phyloP scores from a whole-genome alignment of 2,797 vertebrate species.

The Phoeniculus purpureus region DNA sequence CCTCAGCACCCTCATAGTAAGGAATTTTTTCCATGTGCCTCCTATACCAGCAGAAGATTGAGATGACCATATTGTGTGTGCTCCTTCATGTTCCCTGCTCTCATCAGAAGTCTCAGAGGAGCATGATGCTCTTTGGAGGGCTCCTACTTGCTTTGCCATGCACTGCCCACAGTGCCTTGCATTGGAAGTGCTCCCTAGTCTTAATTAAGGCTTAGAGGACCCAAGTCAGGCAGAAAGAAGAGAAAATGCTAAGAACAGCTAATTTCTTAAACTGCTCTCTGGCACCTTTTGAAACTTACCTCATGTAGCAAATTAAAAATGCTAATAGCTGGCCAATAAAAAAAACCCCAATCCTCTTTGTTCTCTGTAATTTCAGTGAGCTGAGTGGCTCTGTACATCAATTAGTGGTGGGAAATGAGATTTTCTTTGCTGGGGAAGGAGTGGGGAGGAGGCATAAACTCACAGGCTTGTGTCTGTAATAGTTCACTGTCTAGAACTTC shows the following conservation, averaged over 20 bases:
- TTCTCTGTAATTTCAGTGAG: conserved; percentile 51
- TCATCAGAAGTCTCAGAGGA: neutral
- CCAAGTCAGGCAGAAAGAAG: conserved; percentile 31
- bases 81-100: neutral
- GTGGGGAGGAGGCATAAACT: neutral
- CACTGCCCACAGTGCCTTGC: neutral
- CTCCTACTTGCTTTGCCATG: neutral
- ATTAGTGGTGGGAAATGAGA: conserved; percentile 46
- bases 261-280: conserved; percentile 69
- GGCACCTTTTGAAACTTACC: conserved; percentile 70
- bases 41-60: fast-evolving
- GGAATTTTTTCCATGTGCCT: neutral
- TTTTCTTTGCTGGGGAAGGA: conserved; percentile 19
- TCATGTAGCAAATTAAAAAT: conserved; percentile 74
- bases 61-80: neutral
- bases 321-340: conserved; percentile 62
- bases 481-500: neutral
- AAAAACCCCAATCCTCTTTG: fast-evolving
- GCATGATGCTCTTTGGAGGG: neutral
- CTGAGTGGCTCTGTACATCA: conserved; percentile 39
- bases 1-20: no score
- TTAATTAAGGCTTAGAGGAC: conserved; percentile 63
- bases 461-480: neutral
- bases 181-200: neutral
- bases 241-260: conserved; percentile 63